phyloP scores from a whole-genome alignment of 64 coral and sea anemone species.

The Astreopora myriophthalma region DNA sequence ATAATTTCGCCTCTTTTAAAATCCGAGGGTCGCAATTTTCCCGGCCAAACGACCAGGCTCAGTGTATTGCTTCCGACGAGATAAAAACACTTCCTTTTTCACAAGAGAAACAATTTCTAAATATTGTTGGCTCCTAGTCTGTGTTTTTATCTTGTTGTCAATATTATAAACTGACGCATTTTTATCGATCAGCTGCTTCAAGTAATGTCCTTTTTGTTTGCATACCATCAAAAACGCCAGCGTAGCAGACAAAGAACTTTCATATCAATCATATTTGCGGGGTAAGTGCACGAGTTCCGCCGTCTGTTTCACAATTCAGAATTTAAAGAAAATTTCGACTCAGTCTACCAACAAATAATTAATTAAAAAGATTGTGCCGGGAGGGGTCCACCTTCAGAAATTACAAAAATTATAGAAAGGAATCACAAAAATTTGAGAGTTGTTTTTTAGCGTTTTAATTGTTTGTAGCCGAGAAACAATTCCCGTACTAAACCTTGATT shows the following conservation, averaged over 20 bases:
- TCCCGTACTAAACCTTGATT: background rate
- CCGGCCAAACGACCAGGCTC: too few relatives aligned
- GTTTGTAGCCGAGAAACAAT: background rate
- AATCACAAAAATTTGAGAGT: background rate
- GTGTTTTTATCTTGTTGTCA: background rate
- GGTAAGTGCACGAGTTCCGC: background rate
- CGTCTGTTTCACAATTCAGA: background rate
- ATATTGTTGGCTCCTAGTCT: background rate
- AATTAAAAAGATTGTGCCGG: background rate
- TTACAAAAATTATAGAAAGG: background rate
- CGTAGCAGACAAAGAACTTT: background rate
- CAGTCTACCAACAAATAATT: background rate
- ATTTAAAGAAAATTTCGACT: background rate
- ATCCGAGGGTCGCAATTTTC: too few relatives aligned
- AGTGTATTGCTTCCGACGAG: too few relatives aligned
- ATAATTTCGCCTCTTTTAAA: too few relatives aligned
- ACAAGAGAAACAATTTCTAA: too few relatives aligned
- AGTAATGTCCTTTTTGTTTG: background rate
- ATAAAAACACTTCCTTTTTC: too few relatives aligned
- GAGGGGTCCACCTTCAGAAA: background rate
- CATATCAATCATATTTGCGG: too few relatives aligned
- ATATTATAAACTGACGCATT: background rate
- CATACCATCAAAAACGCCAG: conserved; percentile 13
- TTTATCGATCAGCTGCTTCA: background rate
- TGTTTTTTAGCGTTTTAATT: background rate